Percentiles rank a stretch among this genome's conserved stretches.
These are phyloP conservation scores for Patella depressa DNA, from an alignment of 2,888 invertebrate species.

Conservation along the genomic window DNA sequence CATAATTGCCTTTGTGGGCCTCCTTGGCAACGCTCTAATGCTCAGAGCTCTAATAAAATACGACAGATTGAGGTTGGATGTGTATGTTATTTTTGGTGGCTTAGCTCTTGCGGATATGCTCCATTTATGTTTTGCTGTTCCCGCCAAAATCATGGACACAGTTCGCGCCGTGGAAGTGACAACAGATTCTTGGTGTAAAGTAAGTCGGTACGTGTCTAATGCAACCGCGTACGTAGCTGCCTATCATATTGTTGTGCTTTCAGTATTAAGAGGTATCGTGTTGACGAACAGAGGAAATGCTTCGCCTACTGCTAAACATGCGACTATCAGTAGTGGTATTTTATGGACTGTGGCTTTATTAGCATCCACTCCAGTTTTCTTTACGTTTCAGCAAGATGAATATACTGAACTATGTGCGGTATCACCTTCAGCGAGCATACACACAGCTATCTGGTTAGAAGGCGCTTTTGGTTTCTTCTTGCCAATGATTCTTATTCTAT, in stretches of 20 bases:
- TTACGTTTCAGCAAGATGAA: slow-evolving; percentile 25
- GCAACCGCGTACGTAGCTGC: slow-evolving; percentile 50
- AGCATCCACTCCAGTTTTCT: slow-evolving; percentile 52
- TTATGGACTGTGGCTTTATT: slow-evolving; percentile 49
- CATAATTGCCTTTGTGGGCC: slow-evolving; percentile 54
- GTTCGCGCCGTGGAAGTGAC: slow-evolving; percentile 39
- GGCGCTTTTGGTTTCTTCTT: slow-evolving; percentile 52
- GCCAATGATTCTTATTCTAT: slow-evolving; percentile 48
- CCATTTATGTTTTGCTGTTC: slow-evolving; percentile 49
- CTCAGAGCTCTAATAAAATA: slow-evolving; percentile 51
- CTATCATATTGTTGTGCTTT: slow-evolving; percentile 56
- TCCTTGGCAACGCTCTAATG: slow-evolving; percentile 56
- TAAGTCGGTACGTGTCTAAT: slow-evolving; percentile 27
- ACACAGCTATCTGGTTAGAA: slow-evolving; percentile 38
- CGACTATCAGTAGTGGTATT: slow-evolving; percentile 44
- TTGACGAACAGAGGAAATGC: slow-evolving; percentile 51
- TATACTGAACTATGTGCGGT: slow-evolving; percentile 25
- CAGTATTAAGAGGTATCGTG: slow-evolving; percentile 56
- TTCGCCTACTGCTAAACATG: slow-evolving; percentile 46
- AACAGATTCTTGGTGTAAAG: slow-evolving; percentile 53
- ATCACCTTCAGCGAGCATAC: slow-evolving; percentile 33
- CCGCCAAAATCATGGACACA: slow-evolving; percentile 50
- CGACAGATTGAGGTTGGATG: slow-evolving; percentile 46
- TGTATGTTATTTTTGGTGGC: slow-evolving; percentile 56
- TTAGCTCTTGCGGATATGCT: slow-evolving; percentile 54